Evolutionary conservation across 2,797 vertebrate species (phyloP).

Genomic region (Sphenodon punctatus): DNA sequence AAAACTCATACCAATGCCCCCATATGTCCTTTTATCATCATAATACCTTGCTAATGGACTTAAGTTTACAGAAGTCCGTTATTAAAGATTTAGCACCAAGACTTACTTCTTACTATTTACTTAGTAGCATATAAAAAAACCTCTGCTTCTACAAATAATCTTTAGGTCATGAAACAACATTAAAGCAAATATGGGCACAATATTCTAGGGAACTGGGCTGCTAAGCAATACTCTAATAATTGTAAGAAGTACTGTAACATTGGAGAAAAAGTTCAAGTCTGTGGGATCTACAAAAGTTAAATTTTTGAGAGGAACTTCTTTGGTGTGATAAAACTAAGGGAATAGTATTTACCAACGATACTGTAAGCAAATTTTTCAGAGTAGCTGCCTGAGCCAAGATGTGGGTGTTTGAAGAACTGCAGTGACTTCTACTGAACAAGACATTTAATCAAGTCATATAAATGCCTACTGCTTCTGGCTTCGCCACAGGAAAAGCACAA

Average conservation of each 20-base stretch:
- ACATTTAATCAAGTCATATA: too few relatives aligned
- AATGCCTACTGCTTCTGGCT: not conserved
- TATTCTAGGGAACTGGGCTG: not conserved
- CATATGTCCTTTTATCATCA: not conserved
- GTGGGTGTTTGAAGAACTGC: not conserved
- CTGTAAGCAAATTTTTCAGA: not conserved
- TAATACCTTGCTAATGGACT: not conserved
- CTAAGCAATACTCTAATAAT: not conserved
- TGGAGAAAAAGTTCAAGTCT: not conserved
- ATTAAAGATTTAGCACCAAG: not conserved
- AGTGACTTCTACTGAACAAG: not conserved
- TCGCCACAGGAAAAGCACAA: not conserved
- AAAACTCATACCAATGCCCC: not conserved
- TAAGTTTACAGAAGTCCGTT: conserved; percentile 18
- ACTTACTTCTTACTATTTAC: not conserved
- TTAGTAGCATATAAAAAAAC: not conserved
- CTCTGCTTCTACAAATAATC: conserved; percentile 1
- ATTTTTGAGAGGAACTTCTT: not conserved
- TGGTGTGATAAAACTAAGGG: not conserved
- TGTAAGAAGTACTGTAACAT: not conserved
- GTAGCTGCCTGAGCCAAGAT: not conserved
- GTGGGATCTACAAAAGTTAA: not conserved
- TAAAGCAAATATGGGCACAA: conserved; percentile 3
- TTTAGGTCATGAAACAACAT: not conserved
- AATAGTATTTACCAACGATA: not conserved